Conservation (phyloP, 2,113 vertebrate species). For the Reinhardtius hippoglossoides region DNA sequence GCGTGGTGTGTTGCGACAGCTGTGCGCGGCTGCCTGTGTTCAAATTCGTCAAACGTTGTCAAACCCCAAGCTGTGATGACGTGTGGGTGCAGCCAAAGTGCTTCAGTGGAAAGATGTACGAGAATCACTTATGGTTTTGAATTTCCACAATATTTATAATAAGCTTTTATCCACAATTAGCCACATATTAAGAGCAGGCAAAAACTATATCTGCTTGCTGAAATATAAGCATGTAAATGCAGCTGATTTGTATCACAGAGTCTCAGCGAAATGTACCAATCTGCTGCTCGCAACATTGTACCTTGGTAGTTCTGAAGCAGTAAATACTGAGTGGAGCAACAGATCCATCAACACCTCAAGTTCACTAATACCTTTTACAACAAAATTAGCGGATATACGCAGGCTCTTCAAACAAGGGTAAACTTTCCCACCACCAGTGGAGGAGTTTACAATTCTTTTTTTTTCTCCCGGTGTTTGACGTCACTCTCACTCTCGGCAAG, state of each 20-base stretch:
- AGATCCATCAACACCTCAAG: no score
- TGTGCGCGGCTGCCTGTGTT: background rate
- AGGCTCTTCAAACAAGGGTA: no score
- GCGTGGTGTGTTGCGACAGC: background rate
- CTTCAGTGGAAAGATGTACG: background rate
- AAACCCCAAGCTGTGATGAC: background rate
- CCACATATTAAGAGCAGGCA: background rate
- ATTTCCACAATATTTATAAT: background rate
- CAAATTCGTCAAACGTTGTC: background rate
- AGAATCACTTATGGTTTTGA: background rate
- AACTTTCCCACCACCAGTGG: no score
- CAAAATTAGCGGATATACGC: background rate
- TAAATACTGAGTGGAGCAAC: background rate
- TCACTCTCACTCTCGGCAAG: no score
- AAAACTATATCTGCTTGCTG: background rate
- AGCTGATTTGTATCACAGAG: no score
- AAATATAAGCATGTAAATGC: no score
- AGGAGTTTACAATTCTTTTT: no score
- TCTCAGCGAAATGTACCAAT: no score
- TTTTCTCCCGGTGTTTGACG: no score
- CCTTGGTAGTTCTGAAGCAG: background rate
- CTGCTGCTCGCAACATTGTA: no score
- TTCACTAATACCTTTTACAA: background rate
- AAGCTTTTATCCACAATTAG: background rate
- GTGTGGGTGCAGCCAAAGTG: background rate